phyloP scores from a whole-genome alignment of 2,113 vertebrate genomes.

The Panthera tigris region DNA sequence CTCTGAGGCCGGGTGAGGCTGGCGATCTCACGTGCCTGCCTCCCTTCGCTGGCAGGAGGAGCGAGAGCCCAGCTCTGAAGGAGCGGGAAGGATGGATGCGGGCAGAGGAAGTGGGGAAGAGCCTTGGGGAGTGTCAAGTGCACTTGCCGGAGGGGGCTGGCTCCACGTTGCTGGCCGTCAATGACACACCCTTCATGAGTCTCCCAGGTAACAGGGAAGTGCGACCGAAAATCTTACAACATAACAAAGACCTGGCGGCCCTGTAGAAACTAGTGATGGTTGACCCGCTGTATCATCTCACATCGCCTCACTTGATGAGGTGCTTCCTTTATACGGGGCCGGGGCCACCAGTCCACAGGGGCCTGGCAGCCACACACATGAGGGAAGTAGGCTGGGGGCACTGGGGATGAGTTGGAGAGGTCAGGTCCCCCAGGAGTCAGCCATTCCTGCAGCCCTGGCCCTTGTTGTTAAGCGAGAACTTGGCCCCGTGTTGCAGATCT shows the following conservation, averaged over 20 bases:
- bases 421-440: accelerated
- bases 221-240: neutral
- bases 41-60: neutral
- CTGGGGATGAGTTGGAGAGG: neutral
- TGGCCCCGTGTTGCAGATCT: neutral
- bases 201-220: neutral
- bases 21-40: neutral
- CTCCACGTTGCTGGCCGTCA: neutral
- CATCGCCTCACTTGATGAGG: neutral
- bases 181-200: neutral
- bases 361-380: neutral
- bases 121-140: neutral
- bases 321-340: neutral
- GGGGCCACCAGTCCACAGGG: neutral
- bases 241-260: neutral
- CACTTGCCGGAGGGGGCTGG: neutral
- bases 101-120: neutral
- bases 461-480: neutral
- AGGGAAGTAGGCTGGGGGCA: neutral
- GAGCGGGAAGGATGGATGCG: neutral
- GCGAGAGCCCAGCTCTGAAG: neutral
- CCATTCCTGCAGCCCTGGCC: neutral
- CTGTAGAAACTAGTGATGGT: neutral
- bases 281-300: neutral
- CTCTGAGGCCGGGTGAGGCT: neutral